Evolutionary conservation across 92 coral and sea anemone genomes (phyloP).

Genomic region (Actinostola sp.): DNA sequence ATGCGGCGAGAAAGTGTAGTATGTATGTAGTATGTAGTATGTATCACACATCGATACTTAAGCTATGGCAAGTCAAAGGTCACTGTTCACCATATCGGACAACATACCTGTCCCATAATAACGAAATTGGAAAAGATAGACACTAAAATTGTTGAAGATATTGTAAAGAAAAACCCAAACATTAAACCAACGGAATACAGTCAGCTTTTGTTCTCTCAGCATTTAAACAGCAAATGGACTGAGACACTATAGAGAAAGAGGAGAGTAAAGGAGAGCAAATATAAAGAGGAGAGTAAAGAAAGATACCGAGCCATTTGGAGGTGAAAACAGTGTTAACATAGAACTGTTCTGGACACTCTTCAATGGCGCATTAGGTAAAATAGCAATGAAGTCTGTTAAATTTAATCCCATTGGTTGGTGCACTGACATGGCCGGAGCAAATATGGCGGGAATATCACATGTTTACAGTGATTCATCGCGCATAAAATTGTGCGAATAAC

Average conservation of each 20-base stretch:
- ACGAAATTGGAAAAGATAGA: constrained; percentile 14
- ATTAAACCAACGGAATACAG: constrained; percentile 44
- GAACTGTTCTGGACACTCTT: constrained; percentile 8
- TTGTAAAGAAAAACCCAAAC: constrained; percentile 41
- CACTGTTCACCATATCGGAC: constrained; percentile 55
- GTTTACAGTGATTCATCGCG: constrained; percentile 5
- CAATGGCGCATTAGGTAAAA: background rate
- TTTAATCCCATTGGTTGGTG: too few species aligned
- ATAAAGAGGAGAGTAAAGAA: constrained; percentile 43
- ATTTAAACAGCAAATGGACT: constrained; percentile 28
- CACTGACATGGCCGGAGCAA: constrained; percentile 30
- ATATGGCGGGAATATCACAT: constrained; percentile 8
- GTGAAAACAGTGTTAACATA: constrained; percentile 7
- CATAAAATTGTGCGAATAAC: constrained; percentile 33
- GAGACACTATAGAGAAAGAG: constrained; percentile 43
- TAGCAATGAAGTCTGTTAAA: constrained; percentile 1
- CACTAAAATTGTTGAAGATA: constrained; percentile 22
- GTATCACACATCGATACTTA: constrained; percentile 47
- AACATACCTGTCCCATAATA: constrained; percentile 64
- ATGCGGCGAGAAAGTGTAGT: constrained; percentile 46
- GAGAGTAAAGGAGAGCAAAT: background rate
- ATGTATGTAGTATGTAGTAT: too few species aligned
- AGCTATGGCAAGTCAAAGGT: constrained; percentile 46
- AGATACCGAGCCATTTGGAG: constrained; percentile 37
- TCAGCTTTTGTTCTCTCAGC: constrained; percentile 51